These are phyloP conservation scores for Pelecanus crispus DNA, from an alignment of 2,113 vertebrate species.

Conservation along the genomic window DNA sequence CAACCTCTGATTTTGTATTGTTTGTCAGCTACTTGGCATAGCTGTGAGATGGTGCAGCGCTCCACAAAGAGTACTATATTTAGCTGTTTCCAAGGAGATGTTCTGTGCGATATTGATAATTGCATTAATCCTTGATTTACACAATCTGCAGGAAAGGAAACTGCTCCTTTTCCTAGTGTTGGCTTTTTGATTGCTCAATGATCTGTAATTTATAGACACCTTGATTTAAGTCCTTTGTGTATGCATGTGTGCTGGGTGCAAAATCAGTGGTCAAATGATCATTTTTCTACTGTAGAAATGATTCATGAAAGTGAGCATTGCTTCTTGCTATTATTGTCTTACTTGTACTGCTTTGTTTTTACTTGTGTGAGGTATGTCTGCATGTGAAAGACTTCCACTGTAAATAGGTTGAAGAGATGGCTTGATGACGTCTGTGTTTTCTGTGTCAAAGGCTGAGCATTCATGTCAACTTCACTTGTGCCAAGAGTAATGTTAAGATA, in stretches of 20 bases:
- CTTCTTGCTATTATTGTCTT: not conserved
- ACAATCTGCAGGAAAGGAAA: constrained; percentile 46
- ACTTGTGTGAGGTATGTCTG: not conserved
- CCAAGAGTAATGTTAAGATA: not conserved
- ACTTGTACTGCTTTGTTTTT: not conserved
- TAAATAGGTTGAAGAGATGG: not conserved
- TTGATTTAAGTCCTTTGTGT: not conserved
- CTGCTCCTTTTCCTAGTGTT: constrained; percentile 50
- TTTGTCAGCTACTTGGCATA: constrained; percentile 55
- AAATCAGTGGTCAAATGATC: not conserved
- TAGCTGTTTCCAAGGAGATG: constrained; percentile 74
- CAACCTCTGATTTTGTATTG: constrained; percentile 11
- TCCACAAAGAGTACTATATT: constrained; percentile 61
- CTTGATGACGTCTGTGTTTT: not conserved
- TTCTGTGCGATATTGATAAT: constrained; percentile 71
- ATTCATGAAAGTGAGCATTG: not conserved
- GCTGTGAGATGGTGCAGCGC: constrained; percentile 44
- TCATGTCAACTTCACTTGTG: not conserved
- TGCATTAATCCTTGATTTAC: constrained; percentile 69
- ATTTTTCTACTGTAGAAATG: not conserved
- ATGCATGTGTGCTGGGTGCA: not conserved
- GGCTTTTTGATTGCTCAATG: constrained; percentile 31
- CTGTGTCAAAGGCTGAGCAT: constrained; percentile 6
- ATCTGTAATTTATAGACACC: not conserved
- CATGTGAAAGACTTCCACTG: not conserved